Evolutionary conservation across 23 tunicate species (phyloP).

Genomic region (Phallusia fumigata): DNA sequence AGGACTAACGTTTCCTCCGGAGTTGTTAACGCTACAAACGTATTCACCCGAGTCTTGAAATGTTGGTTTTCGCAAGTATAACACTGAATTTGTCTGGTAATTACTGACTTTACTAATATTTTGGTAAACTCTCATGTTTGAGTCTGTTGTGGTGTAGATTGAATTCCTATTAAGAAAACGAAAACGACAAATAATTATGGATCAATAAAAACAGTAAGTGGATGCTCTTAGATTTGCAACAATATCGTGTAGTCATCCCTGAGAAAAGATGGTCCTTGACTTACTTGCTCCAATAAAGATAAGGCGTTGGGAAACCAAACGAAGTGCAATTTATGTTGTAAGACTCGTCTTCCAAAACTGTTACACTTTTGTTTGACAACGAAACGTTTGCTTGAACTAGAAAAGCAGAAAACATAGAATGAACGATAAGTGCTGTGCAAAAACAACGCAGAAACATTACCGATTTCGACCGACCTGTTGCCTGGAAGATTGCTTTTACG

Average conservation of each 20-base stretch:
- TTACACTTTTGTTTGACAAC: neutral
- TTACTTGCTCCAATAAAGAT: neutral
- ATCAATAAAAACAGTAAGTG: too few species aligned
- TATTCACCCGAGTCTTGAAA: neutral
- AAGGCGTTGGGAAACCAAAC: neutral
- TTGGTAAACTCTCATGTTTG: neutral
- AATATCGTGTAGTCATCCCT: too few species aligned
- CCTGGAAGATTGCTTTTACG: neutral
- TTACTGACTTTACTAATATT: neutral
- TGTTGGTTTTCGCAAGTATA: neutral
- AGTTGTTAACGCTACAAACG: neutral
- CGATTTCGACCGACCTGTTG: neutral
- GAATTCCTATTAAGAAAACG: neutral
- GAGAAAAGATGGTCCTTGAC: too few species aligned
- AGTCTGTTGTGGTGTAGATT: neutral
- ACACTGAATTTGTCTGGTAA: neutral
- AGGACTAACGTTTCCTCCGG: neutral
- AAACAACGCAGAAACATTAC: too few species aligned
- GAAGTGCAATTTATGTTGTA: neutral
- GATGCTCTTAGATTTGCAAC: too few species aligned
- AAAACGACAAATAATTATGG: too few species aligned
- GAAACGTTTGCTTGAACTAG: neutral
- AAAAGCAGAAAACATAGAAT: neutral
- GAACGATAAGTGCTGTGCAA: neutral
- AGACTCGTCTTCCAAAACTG: neutral